These are phyloP conservation scores for Oreochromis aureus DNA, from an alignment of 2,113 vertebrate species.

Conservation along the genomic window DNA sequence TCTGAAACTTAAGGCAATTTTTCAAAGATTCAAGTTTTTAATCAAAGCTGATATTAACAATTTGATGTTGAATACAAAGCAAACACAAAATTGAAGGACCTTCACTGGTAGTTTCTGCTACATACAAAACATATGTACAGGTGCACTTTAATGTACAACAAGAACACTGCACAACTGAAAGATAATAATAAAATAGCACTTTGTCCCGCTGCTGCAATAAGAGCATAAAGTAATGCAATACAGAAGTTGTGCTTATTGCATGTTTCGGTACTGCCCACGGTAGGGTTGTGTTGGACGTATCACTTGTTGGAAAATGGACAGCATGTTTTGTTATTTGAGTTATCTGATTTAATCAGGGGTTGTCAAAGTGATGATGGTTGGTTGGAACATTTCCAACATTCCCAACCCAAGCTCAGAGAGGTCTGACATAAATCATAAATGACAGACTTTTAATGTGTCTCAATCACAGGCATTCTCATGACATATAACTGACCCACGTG, in stretches of 20 bases:
- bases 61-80: not conserved
- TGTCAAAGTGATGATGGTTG: rapidly evolving
- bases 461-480: no score
- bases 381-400: not conserved
- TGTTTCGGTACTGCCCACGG: not conserved
- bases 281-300: not conserved
- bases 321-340: not conserved
- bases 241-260: not conserved
- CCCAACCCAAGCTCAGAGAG: not conserved
- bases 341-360: not conserved
- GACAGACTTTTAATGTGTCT: no score
- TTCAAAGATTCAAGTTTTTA: not conserved
- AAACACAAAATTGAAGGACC: not conserved
- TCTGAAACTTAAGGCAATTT: not conserved
- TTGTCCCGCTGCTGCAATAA: not conserved
- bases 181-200: not conserved
- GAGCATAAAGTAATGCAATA: not conserved
- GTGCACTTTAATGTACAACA: not conserved
- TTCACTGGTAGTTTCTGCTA: not conserved
- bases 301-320: not conserved
- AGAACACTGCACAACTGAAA: rapidly evolving
- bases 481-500: no score
- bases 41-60: not conserved
- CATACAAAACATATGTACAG: not conserved
- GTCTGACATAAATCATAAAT: not conserved